Evolutionary conservation across 2,113 vertebrate species (phyloP).

Genomic region (Dascyllus trimaculatus): DNA sequence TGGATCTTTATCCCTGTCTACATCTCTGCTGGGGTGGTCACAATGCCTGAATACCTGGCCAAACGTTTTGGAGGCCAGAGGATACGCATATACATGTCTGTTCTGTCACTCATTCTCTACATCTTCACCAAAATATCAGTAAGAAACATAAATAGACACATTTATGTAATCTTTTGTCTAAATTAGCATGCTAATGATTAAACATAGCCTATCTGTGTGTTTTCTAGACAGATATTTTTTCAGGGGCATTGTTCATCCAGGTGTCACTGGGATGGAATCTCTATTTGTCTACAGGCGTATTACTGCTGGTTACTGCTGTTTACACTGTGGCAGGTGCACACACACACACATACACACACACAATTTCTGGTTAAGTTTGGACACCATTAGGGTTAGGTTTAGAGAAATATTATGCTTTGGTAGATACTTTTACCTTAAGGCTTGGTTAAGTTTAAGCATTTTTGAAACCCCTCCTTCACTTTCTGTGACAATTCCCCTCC

Average conservation of each 20-base stretch:
- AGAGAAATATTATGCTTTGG: too few species aligned
- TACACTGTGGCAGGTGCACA: conserved; percentile 92
- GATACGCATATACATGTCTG: conserved; percentile 91
- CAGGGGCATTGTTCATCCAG: conserved; percentile 94
- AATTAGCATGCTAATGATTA: background rate
- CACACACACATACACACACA: background rate
- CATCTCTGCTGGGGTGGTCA: conserved; percentile 90
- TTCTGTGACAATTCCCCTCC: too few species aligned
- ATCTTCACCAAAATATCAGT: conserved; percentile 96
- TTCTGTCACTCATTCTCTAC: conserved; percentile 92
- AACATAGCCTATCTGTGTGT: conserved; percentile 1
- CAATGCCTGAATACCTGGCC: conserved; percentile 93
- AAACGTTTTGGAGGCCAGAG: conserved; percentile 94
- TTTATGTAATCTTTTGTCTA: background rate
- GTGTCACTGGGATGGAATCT: conserved; percentile 93
- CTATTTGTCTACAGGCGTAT: conserved; percentile 90
- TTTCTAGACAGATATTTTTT: conserved; percentile 94
- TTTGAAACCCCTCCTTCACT: too few species aligned
- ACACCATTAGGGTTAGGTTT: too few species aligned
- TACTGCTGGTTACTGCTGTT: conserved; percentile 91
- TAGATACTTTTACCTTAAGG: too few species aligned
- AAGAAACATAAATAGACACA: conserved; percentile 54
- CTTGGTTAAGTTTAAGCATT: too few species aligned
- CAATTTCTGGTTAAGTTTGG: too few species aligned
- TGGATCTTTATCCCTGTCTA: conserved; percentile 96